Evolutionary conservation across 1,140 invertebrate genomes (phyloP), one percentile per base, ranked within the genome.

Genomic region (Hyposmocoma kahamanoa): DNA sequence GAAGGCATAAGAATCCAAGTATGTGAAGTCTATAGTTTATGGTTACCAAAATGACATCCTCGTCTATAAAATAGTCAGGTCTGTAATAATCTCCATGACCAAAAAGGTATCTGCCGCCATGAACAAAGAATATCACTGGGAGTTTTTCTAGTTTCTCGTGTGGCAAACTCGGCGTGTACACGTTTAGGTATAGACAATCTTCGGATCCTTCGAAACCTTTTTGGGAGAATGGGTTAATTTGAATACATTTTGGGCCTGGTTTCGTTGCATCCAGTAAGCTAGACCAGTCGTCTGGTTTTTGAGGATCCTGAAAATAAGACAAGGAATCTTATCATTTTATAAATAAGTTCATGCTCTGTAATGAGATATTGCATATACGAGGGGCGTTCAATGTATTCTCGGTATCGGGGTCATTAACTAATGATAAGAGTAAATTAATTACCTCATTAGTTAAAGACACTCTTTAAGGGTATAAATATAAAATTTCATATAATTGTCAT

Each of bases 1-100:
- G 72, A 1, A 90, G 67, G 50, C 90, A 91, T 0, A 93, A 62
- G 66, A 91, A 93, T 43, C 92, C 92, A 50, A 92, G 72, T 26
- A 88, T 74, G 46, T 90, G 89, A 21, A 92, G 64, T 49, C 93
- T 84, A 51, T 90, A 94, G 70, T 94, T 94, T 1, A 93, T 75
- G 9, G 91, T 92, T 0, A 94, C 91, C 0, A 94, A 34, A 19
- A 94, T 86, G 5, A 93, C 84, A 54, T 92, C 88, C 17, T 92
- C 84, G 34, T 90, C 87, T 19, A 93, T 59, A 1, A 91, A 74
- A 63, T 88, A 92, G 67, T 94, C 88, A 53, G 91, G 88, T 32
- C 88, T 79, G 43, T 87, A 90, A 9, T 89, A 62, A 30, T 84
- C 68, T 8, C 87, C 84, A 41, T 67, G 75, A 1, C 91, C 90